phyloP scores from a whole-genome alignment of 2,888 invertebrate species.

The Neocrepidodera transversa region DNA sequence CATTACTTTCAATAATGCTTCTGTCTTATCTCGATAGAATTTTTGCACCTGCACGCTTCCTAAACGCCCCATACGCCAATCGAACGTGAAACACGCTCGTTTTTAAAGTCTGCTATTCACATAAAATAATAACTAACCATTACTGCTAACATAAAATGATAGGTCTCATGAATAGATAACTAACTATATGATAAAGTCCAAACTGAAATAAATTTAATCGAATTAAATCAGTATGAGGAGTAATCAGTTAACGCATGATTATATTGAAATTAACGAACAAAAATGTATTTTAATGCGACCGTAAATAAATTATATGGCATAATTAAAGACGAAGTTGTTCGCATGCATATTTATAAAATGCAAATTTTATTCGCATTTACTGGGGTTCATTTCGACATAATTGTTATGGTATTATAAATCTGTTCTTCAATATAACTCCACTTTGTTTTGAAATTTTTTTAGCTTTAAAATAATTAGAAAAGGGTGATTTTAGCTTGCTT shows the following conservation, averaged over 20 bases:
- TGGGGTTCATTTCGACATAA: constrained; percentile 16
- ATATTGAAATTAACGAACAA: constrained; percentile 14
- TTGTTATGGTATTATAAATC: constrained; percentile 15
- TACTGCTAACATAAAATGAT: background rate
- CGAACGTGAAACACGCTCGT: no score
- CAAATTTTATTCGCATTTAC: constrained; percentile 32
- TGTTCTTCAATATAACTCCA: background rate
- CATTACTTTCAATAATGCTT: no score
- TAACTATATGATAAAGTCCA: background rate
- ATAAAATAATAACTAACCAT: background rate
- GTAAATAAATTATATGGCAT: constrained; percentile 21
- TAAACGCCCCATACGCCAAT: no score
- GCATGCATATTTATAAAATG: constrained; percentile 35
- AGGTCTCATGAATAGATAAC: background rate
- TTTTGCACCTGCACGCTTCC: no score
- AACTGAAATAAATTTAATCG: background rate
- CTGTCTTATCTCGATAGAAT: no score
- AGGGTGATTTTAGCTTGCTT: no score
- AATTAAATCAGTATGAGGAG: background rate
- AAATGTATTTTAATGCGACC: constrained; percentile 17
- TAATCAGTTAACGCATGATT: background rate
- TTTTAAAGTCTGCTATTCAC: no score
- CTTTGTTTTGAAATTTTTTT: no score
- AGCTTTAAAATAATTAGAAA: no score
- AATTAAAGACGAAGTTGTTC: constrained; percentile 29